phyloP scores from a whole-genome alignment of 2,797 vertebrate genomes.

The Enteromius anoplus region DNA sequence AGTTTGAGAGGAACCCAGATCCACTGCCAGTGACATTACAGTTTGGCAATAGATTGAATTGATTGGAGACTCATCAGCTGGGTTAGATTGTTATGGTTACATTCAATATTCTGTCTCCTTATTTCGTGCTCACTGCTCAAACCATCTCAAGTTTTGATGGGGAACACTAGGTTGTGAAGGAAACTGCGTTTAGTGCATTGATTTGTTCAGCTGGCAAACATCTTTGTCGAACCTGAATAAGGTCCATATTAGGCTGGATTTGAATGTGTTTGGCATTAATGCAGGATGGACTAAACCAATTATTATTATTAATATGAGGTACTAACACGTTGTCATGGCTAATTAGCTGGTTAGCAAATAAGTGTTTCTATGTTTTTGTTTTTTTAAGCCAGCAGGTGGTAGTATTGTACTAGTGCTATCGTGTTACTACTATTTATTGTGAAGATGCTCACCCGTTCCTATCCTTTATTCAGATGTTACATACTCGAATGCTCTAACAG shows the following conservation, averaged over 20 bases:
- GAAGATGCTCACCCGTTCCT: not conserved
- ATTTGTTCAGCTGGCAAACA: no score
- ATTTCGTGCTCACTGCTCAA: no score
- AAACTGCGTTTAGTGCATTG: not conserved
- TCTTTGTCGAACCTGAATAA: no score
- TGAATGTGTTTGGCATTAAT: not conserved
- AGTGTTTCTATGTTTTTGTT: not conserved
- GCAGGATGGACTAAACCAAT: not conserved
- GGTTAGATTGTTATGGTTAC: no score
- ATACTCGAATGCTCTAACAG: not conserved
- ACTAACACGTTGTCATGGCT: not conserved
- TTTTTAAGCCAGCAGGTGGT: conserved; percentile 41
- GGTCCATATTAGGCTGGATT: no score
- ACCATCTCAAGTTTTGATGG: no score
- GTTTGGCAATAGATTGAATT: not conserved
- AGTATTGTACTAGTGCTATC: conserved; percentile 9
- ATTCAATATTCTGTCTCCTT: not conserved
- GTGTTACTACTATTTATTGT: not conserved
- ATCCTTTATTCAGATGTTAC: not conserved
- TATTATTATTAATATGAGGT: not conserved
- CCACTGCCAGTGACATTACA: not conserved
- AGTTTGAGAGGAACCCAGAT: not conserved
- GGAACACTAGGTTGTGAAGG: not conserved
- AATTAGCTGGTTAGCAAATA: not conserved
- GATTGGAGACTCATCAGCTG: not conserved